Percentiles rank a stretch among this genome's conserved stretches.
Conservation (phyloP, 2,797 vertebrate species). For the Morelia viridis region DNA sequence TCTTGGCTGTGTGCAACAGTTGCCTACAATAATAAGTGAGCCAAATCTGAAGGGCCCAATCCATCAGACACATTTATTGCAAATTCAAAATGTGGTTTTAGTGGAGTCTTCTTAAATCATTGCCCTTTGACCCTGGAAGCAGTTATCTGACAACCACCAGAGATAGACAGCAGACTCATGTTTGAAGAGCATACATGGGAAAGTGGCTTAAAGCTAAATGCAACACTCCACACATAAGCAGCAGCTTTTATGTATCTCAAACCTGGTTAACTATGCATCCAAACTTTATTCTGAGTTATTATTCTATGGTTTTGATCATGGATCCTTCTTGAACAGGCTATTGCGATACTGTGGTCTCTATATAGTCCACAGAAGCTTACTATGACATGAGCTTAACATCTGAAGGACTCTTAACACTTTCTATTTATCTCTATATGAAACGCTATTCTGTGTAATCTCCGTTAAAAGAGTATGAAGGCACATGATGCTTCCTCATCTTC, state of each 20-base stretch:
- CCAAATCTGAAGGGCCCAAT: background rate
- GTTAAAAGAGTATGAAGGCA: background rate
- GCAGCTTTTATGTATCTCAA: no score
- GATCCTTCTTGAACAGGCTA: background rate
- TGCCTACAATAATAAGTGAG: background rate
- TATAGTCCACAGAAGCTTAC: background rate
- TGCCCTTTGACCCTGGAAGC: background rate
- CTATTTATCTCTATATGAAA: no score
- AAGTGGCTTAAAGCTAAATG: background rate
- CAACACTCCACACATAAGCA: background rate
- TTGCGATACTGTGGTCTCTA: background rate
- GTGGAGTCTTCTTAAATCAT: no score
- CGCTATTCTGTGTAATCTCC: background rate
- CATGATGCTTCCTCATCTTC: accelerated
- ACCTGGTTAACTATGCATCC: background rate
- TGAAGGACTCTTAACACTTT: background rate
- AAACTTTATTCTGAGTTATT: background rate
- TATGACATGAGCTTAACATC: background rate
- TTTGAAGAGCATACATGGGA: background rate
- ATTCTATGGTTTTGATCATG: background rate
- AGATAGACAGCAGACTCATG: background rate
- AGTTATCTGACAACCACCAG: background rate
- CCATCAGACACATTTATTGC: background rate
- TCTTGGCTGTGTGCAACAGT: background rate
- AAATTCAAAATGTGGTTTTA: background rate